Percentiles rank a stretch among this genome's conserved stretches.
phyloP scores from a whole-genome alignment of 2,113 vertebrate species.

The Sinocyclocheilus grahami region DNA sequence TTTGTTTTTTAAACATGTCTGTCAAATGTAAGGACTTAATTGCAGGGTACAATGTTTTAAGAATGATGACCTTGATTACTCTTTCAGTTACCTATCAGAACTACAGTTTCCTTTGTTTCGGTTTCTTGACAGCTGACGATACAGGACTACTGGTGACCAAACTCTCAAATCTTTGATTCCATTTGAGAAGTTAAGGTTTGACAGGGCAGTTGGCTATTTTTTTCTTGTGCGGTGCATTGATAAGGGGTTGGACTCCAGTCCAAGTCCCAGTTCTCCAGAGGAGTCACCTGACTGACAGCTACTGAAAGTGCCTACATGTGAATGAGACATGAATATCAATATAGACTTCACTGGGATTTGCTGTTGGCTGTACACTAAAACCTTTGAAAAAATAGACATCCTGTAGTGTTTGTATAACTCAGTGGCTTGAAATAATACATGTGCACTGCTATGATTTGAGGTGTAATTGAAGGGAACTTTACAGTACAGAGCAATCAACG shows the following conservation, averaged over 20 bases:
- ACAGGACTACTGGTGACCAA: no score
- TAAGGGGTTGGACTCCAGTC: not conserved
- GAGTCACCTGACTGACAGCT: conserved; percentile 56
- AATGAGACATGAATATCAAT: conserved; percentile 63
- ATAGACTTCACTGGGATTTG: conserved; percentile 57
- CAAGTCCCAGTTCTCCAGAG: conserved; percentile 59
- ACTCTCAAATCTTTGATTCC: not conserved
- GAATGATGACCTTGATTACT: not conserved
- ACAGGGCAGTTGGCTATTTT: not conserved
- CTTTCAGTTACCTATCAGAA: not conserved
- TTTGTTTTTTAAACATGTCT: not conserved
- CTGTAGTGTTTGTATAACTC: no score
- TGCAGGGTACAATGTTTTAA: not conserved
- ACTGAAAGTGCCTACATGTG: conserved; percentile 44
- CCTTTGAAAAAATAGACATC: no score
- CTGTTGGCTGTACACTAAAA: not conserved
- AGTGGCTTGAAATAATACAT: no score
- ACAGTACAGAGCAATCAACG: not conserved
- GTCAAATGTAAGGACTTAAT: not conserved
- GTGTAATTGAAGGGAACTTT: not conserved
- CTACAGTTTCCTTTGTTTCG: not conserved
- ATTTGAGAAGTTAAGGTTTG: not conserved
- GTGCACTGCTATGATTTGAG: conserved; percentile 36
- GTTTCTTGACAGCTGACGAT: no score
- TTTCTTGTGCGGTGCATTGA: not conserved